A percentile compares a stretch with the other conserved stretches of the same genome.
phyloP scores from a whole-genome alignment of 2,113 vertebrate genomes.

The Synodontis membranacea region DNA sequence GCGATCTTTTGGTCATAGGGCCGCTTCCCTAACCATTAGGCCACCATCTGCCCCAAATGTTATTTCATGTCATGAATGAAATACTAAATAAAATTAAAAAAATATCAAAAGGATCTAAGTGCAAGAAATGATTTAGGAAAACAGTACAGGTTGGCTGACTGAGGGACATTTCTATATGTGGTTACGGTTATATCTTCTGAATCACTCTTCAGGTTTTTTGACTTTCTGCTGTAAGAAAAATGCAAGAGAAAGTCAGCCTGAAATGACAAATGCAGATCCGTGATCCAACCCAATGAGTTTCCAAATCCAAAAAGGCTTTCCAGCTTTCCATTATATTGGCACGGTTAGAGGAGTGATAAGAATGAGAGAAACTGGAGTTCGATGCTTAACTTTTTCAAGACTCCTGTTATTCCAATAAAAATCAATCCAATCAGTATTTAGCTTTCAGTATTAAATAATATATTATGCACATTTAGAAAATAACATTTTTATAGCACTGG shows the following conservation, averaged over 20 bases:
- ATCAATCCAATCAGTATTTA: neutral
- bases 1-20: no score
- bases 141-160: neutral
- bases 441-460: neutral
- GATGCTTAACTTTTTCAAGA: neutral
- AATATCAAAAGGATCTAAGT: neutral
- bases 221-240: neutral
- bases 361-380: slow-evolving; percentile 22
- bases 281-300: slow-evolving; percentile 19
- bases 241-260: slow-evolving; percentile 13
- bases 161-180: neutral
- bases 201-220: neutral
- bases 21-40: no score
- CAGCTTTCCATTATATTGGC: slow-evolving; percentile 36
- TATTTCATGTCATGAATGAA: neutral
- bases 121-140: neutral
- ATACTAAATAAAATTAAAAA: neutral
- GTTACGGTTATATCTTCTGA: neutral
- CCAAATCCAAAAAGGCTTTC: slow-evolving; percentile 25
- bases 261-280: slow-evolving; percentile 34
- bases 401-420: neutral
- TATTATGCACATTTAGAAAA: neutral
- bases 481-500: neutral
- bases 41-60: no score
- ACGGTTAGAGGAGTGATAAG: neutral